phyloP scores from a whole-genome alignment of 1,140 invertebrate species.

The Drosophila burlai region DNA sequence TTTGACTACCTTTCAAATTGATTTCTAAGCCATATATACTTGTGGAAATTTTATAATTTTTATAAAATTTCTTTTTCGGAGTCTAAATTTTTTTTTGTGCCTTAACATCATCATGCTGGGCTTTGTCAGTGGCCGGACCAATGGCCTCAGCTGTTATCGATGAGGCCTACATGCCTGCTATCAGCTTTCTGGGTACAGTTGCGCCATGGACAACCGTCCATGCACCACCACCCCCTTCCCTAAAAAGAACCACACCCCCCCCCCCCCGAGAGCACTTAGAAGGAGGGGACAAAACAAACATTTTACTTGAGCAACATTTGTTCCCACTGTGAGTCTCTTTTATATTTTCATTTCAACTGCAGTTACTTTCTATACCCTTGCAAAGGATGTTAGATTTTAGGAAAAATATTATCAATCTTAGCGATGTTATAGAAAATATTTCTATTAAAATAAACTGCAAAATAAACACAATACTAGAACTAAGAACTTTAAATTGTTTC shows the following conservation, averaged over 20 bases:
- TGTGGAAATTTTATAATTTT: no score
- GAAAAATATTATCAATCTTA: not conserved
- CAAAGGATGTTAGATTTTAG: not conserved
- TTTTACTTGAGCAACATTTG: constrained; percentile 79
- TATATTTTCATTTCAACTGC: constrained; percentile 10
- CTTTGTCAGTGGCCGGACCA: constrained; percentile 50
- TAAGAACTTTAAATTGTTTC: not conserved
- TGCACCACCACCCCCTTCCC: not conserved
- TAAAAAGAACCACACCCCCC: constrained; percentile 7
- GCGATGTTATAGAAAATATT: not conserved
- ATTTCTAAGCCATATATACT: no score
- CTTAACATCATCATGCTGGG: constrained; percentile 28
- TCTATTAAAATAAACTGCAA: not conserved
- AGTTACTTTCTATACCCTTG: constrained; percentile 19
- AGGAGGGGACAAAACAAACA: constrained; percentile 65
- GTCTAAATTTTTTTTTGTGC: not conserved
- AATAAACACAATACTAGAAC: no score
- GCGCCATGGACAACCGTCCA: constrained; percentile 8
- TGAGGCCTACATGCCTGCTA: constrained; percentile 49
- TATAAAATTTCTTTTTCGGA: not conserved
- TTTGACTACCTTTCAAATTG: no score
- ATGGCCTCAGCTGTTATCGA: constrained; percentile 76
- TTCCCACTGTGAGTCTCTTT: constrained; percentile 36
- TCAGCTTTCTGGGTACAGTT: constrained; percentile 69
- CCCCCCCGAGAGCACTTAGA: constrained; percentile 68